Evolutionary conservation across 2,797 vertebrate species (phyloP), one percentile per base, ranked within the genome.

Genomic region (Peromyscus eremicus): DNA sequence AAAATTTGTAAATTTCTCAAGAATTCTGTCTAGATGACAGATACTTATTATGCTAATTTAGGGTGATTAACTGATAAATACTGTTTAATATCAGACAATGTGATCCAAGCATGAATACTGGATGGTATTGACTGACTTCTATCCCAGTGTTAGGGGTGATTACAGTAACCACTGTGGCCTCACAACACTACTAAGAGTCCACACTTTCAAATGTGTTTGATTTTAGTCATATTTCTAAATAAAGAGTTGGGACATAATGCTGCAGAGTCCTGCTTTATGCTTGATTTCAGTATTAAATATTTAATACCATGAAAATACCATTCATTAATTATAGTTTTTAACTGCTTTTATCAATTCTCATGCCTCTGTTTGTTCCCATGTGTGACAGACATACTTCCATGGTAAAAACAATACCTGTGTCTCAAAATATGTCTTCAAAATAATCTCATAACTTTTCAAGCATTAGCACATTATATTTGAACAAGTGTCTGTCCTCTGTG

Each of bases 231-330:
- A 27, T 84, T 77, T 29, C 12, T 94, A 23, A 83, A 66, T 19
- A 4, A n/a, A 92, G 60, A 6, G 1, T 32, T 40, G 0, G 1
- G 1, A 2, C 2, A 23, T 23, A 10, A 23, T 82, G 32, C 52
- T 87, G 82, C n/a, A 40, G 29, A n/a, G 32, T 0, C 27, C 13
- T 62, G 32, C 46, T 89, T 10, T 46, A 0, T 2, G 27, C 2
- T 57, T 62, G 23, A 46, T 68, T 55, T 79, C 16, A 62, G 4
- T 57, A n/a, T 43, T 84, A 6, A 49, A 79, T 2, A 34, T 46
- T 82, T 34, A 86, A 37, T 52, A 40, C 32, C 52, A 71, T 77
- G 8, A 64, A 49, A 57, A 34, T 43, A 70, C 23, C 8, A 40
- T 43, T 62, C 34, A 60, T 2, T 89, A 57, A 57, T 40, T 60